Evolutionary conservation across 2,113 vertebrate genomes (phyloP), one percentile per base, ranked within the genome.

Genomic region (Xiphophorus maculatus): DNA sequence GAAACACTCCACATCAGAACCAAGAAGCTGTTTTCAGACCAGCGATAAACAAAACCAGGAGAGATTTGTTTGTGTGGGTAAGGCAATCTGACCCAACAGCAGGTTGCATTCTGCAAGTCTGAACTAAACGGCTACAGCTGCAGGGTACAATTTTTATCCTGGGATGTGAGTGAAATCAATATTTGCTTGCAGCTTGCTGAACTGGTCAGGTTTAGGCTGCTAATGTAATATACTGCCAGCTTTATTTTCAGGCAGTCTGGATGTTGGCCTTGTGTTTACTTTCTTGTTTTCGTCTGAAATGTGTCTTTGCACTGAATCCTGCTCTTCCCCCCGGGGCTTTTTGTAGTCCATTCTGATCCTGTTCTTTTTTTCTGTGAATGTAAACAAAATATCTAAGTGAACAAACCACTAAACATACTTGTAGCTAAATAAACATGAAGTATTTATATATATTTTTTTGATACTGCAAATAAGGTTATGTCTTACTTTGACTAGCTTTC

Each of bases 81-180:
- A 76, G 42, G 28, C 33, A 25, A 12, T 70, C 19, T 40, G 27
- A 63, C 64, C 58, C 22, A 66, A 25, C 29, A 40, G n/a, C 30
- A 42, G n/a, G 27, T n/a, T n/a, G 14, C 63, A 28, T 15, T 63
- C 32, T 63, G 14, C 5, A 63, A 67, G 40, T 14, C 12, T n/a
- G 27, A 51, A 30, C 66, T 77, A 63, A 76, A 63, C 27, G 40
- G 14, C 30, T 69, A 11, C 15, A 25, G 67, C 68, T 64, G 9
- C 42, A 28, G 30, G 60, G 25, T 62, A 25, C 14, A 44, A 6
- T 63, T 75, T 48, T 33, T 62, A 69, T 35, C 44, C 63, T 74
- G 72, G 22, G 72, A 54, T 58, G 72, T 6, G 40, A 37, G 28
- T 28, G 58, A 66, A 68, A 63, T 68, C 60, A 68, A 15, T 11